phyloP scores from a whole-genome alignment of 1,140 invertebrate genomes.

The Himalopsyche phryganea region DNA sequence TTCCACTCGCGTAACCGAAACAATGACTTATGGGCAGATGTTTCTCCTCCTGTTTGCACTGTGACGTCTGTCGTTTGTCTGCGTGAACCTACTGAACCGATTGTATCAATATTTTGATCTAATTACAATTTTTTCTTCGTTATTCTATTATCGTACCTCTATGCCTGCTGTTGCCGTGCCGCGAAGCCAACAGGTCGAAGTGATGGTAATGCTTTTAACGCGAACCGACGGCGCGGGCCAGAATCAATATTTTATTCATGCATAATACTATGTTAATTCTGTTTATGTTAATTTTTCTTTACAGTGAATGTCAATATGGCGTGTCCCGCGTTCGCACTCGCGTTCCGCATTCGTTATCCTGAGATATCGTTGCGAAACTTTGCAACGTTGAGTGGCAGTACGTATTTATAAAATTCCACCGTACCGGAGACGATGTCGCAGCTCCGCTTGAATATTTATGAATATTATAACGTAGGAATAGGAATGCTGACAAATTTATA shows the following conservation, averaged over 20 bases:
- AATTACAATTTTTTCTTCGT: constrained; percentile 1
- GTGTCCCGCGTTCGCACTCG: constrained; percentile 1
- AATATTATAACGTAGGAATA: too few relatives aligned
- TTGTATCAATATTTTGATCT: constrained; percentile 21
- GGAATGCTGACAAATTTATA: too few relatives aligned
- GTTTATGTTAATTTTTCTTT: not conserved
- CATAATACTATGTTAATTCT: not conserved
- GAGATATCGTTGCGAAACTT: too few relatives aligned
- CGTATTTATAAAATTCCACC: too few relatives aligned
- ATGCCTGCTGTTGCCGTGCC: not conserved
- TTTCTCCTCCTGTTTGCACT: constrained; percentile 2
- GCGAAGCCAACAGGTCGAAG: too few relatives aligned
- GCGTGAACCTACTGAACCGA: constrained; percentile 16
- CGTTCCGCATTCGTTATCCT: not conserved
- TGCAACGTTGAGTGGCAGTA: too few relatives aligned
- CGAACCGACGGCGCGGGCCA: not conserved
- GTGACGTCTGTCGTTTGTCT: constrained; percentile 10
- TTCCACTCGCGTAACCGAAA: too few relatives aligned
- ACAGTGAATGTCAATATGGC: not conserved
- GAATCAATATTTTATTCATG: not conserved
- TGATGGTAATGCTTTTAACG: not conserved
- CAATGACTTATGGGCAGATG: too few relatives aligned
- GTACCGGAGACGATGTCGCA: too few relatives aligned
- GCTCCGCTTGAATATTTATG: too few relatives aligned
- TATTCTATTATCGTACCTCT: not conserved